phyloP scores from a whole-genome alignment of 1,140 invertebrate species.

The Drosophila trapezifrons region DNA sequence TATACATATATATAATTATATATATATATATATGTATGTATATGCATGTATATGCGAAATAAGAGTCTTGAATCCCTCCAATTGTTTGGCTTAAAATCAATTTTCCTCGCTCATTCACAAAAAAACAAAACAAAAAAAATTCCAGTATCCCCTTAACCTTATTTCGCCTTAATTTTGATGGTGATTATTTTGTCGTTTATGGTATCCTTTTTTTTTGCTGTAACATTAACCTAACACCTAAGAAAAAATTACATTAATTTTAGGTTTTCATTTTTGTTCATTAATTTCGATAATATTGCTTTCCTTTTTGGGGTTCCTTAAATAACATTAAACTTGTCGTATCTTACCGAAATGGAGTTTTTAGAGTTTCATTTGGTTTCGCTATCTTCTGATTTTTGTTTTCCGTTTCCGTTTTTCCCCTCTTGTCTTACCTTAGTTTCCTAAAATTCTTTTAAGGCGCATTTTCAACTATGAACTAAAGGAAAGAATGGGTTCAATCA shows the following conservation, averaged over 20 bases:
- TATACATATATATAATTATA: conserved; percentile 38
- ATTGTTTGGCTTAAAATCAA: conserved; percentile 61
- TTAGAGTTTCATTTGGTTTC: conserved; percentile 23
- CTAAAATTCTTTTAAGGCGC: conserved; percentile 64
- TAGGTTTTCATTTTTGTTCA: conserved; percentile 15
- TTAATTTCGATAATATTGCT: conserved; percentile 69
- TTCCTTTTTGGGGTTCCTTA: conserved; percentile 50
- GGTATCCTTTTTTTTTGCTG: conserved; percentile 21
- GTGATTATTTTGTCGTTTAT: conserved; percentile 33
- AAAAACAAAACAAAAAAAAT: conserved; percentile 27
- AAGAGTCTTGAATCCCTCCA: conserved; percentile 81
- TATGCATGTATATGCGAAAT: conserved; percentile 73
- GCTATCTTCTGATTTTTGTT: not conserved
- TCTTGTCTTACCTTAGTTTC: conserved; percentile 37
- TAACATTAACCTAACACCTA: conserved; percentile 50
- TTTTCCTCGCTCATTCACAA: conserved; percentile 27
- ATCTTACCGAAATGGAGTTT: conserved; percentile 51
- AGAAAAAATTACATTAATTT: conserved; percentile 56
- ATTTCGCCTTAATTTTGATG: conserved; percentile 47
- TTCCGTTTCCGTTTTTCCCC: conserved; percentile 1
- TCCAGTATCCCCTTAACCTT: conserved; percentile 19
- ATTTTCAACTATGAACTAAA: conserved; percentile 56
- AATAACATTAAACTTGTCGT: conserved; percentile 36
- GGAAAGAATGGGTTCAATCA: conserved; percentile 6
- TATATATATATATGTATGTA: conserved; percentile 26